Conservation (phyloP, 2,113 vertebrate genomes). For the Columbina picui region DNA sequence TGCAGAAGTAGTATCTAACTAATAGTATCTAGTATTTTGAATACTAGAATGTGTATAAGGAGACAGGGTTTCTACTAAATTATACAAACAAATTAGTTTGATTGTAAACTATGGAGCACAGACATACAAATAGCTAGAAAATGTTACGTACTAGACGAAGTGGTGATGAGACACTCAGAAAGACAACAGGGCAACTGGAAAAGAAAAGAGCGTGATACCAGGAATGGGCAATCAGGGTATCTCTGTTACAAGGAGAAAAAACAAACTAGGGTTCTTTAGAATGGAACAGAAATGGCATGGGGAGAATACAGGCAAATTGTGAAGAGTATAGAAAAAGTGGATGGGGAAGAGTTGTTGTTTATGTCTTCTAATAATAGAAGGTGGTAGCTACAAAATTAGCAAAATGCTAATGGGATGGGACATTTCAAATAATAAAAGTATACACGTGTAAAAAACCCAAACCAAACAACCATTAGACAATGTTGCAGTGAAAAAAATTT, state of each 20-base stretch:
- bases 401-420: background rate
- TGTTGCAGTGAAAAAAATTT: background rate
- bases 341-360: background rate
- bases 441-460: background rate
- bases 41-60: background rate
- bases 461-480: background rate
- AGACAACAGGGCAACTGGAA: background rate
- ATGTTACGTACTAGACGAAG: fast-evolving
- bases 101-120: background rate
- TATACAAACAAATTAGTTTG: background rate
- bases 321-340: background rate
- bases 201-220: background rate
- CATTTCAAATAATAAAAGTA: background rate
- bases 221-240: background rate
- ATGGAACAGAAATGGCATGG: background rate
- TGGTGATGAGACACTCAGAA: background rate
- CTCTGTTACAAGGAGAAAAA: background rate
- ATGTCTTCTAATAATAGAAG: background rate
- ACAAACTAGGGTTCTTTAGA: background rate
- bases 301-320: background rate
- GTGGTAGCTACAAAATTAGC: background rate
- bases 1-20: background rate
- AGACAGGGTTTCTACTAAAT: background rate
- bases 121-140: background rate
- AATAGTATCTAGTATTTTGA: background rate